Evolutionary conservation across 1,140 invertebrate species (phyloP).

Genomic region (Hesperophylax magnus): DNA sequence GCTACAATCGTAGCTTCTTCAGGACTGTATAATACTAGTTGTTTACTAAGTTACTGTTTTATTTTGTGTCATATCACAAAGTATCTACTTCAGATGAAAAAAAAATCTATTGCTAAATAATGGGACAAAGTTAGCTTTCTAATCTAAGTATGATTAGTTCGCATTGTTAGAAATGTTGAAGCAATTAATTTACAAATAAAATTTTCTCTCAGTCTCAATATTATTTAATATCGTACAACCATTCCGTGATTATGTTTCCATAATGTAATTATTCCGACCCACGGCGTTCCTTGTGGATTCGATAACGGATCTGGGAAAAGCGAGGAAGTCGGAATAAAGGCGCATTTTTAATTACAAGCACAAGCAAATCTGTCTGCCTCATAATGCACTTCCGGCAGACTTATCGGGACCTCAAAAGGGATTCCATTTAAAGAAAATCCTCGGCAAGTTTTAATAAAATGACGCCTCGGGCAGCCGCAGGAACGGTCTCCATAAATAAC

Average conservation of each 20-base stretch:
- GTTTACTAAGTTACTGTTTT: too few relatives aligned
- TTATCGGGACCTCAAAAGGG: constrained; percentile 15
- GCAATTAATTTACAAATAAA: not conserved
- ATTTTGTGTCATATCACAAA: too few relatives aligned
- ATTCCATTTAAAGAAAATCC: constrained; percentile 46
- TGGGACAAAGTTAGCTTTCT: too few relatives aligned
- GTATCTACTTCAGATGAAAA: too few relatives aligned
- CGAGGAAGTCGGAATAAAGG: not conserved
- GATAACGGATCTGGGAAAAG: constrained; percentile 10
- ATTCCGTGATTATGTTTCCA: not conserved
- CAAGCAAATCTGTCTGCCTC: constrained; percentile 12
- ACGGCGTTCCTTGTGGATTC: not conserved
- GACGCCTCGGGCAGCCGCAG: not conserved
- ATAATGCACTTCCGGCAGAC: constrained; percentile 27
- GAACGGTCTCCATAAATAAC: constrained; percentile 25
- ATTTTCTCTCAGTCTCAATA: too few relatives aligned
- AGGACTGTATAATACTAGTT: too few relatives aligned
- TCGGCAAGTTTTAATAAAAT: constrained; percentile 47
- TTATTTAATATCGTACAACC: not conserved
- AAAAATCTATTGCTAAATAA: too few relatives aligned
- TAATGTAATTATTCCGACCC: not conserved
- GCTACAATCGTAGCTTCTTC: too few relatives aligned
- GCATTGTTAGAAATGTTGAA: too few relatives aligned
- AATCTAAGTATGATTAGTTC: too few relatives aligned
- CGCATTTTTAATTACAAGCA: constrained; percentile 12